A percentile compares a stretch with the other conserved stretches of the same genome.
Evolutionary conservation across 2,888 invertebrate species (phyloP).

Genomic region (Bombylius discolor): DNA sequence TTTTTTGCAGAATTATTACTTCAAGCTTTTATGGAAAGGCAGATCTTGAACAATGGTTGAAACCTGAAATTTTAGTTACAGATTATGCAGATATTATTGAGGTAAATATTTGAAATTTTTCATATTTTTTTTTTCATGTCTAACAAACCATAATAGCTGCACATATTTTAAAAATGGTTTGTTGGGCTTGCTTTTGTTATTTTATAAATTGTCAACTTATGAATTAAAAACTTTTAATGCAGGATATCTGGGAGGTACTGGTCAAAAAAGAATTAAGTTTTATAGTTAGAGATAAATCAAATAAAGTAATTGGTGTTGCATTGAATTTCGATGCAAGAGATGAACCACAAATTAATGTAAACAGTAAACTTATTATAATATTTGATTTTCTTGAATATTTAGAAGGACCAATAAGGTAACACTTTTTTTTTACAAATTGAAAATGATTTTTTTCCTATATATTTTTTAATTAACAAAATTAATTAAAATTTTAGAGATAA

Average conservation of each 20-base stretch:
- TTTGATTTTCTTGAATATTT: constrained; percentile 67
- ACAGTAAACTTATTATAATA: constrained; percentile 54
- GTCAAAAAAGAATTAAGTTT: constrained; percentile 62
- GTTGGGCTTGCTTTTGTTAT: not conserved
- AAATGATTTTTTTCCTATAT: not conserved
- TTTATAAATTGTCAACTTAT: not conserved
- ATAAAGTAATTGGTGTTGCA: constrained; percentile 51
- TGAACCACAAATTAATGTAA: constrained; percentile 59
- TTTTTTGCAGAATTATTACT: constrained; percentile 56
- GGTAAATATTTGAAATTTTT: constrained; percentile 16
- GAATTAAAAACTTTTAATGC: no score
- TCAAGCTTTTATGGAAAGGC: constrained; percentile 78
- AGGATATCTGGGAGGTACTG: constrained; percentile 55
- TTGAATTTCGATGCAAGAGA: constrained; percentile 71
- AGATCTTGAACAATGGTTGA: constrained; percentile 67
- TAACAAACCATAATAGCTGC: no score
- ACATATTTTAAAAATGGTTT: no score
- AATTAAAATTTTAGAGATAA: constrained; percentile 36
- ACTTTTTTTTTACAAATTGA: not conserved
- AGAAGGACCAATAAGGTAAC: constrained; percentile 57
- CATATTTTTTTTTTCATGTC: not conserved
- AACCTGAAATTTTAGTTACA: constrained; percentile 49
- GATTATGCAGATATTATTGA: constrained; percentile 59
- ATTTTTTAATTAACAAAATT: not conserved
- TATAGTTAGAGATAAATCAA: constrained; percentile 45